Evolutionary conservation across 2,888 invertebrate species (phyloP).

Genomic region (Cephus sareptanus): DNA sequence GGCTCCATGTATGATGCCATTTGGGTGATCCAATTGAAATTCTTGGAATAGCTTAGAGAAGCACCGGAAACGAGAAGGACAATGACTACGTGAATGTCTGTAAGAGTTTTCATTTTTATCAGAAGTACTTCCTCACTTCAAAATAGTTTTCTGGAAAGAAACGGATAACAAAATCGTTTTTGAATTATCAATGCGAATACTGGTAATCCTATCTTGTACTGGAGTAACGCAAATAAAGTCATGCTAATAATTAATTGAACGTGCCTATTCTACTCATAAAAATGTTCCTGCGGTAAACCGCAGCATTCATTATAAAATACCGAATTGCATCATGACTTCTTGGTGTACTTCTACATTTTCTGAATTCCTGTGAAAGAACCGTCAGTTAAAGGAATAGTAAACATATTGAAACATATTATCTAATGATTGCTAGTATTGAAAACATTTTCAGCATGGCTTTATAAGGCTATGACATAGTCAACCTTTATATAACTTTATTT

Average conservation of each 20-base stretch:
- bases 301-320: neutral
- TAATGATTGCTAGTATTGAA: no score
- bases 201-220: neutral
- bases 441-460: no score
- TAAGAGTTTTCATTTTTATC: neutral
- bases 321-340: neutral
- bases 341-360: neutral
- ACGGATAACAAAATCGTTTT: neutral
- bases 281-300: neutral
- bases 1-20: constrained; percentile 18
- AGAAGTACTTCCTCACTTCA: neutral
- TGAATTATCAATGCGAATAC: neutral
- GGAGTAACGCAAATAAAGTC: neutral
- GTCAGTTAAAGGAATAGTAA: neutral
- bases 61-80: neutral
- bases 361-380: neutral
- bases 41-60: neutral
- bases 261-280: neutral
- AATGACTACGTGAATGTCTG: neutral
- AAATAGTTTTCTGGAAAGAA: neutral
- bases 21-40: constrained; percentile 23
- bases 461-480: no score
- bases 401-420: neutral
- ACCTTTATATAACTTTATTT: no score
- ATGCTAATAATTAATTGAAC: neutral